Evolutionary conservation across 2,113 vertebrate species (phyloP), one percentile per base, ranked within the genome.

Genomic region (Myrmophylax atrothorax): DNA sequence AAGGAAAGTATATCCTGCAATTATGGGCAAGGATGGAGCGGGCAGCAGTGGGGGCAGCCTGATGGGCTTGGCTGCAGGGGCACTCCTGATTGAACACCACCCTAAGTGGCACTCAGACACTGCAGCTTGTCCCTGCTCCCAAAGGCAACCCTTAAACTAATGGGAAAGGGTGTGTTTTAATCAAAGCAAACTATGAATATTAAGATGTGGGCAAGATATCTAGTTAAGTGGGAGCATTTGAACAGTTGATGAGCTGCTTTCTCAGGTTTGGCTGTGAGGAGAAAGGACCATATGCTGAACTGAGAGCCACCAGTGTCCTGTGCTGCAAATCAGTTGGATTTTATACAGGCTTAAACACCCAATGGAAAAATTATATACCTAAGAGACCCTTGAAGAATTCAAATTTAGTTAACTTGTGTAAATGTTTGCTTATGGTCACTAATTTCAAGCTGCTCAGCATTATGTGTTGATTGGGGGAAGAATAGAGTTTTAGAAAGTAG

Each of bases 1-100:
- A 99, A 97, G 95, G 98, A 98, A 99, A 98, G 98, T 98, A 99
- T 99, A 98, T 97, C 98, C 97, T 97, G 83, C 97, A 98, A 98
- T 98, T 98, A 98, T 98, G 95, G 97, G 97, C 97, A 95, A 97
- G 97, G 98, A 98, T 98, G 44, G 97, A 98, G 98, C 97, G 94
- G 96, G 97, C 98, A 96, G 97, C 97, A 95, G 94, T 94, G 81
- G 96, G 96, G 96, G 93, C 95, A 95, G 94, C 96, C 96, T 97
- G 78, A 97, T 97, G 88, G 96, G 97, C 94, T 95, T 78, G 93
- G 95, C 98, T 94, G 96, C 94, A 24, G 94, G 55, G 87, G 96
- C 96, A 97, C 89, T 97, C 95, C 98, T 98, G 98, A 98, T 98
- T 98, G 98, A 98, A 98, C 97, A 96, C 96, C 96, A 82, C 91